Evolutionary conservation across 2,113 vertebrate species (phyloP), one percentile per base, ranked within the genome.

Genomic region (Oreochromis niloticus): DNA sequence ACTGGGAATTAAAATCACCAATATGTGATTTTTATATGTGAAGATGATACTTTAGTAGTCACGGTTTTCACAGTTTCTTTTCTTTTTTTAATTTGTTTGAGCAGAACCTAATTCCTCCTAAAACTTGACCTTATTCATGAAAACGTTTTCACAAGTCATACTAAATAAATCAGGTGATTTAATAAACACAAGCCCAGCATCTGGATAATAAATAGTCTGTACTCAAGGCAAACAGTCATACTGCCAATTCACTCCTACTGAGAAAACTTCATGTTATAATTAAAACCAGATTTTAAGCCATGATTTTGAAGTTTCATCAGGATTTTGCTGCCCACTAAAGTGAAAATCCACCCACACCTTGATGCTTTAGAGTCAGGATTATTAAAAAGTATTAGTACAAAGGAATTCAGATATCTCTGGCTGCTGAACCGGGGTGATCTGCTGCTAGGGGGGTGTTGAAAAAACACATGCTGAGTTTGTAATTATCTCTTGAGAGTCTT

Each of bases 401-500:
- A 36, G 12, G 55, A 78, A 41, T 82, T 83, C 79, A 19, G 73
- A 68, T 82, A 50, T 89, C 36, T 61, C 48, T 84, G 43, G n/a
- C 75, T 83, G 54, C 4, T 7, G 81, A 86, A 85, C 22, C 8
- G 16, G 34, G 27, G n/a, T 82, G 56, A 91, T 85, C 32, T 75
- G 87, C 85, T 68, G 84, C 50, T 41, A 71, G 52, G 46, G 27
- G 63, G 46, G 27, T 59, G 56, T 84, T 90, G 41, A 82, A 87
- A 87, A 85, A 82, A 85, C 66, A 32, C 87, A 90, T 24, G 86
- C 84, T 86, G 84, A 81, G 87, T 85, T 81, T 68, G 63, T 91
- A 84, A 91, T 93, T 94, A 90, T 71, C 86, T 85, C 68, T 22
- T 6, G 12, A 85, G 79, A 84, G 73, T 82, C 24, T 27, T 88